phyloP scores from a whole-genome alignment of 2,113 vertebrate species.

The Aldabrachelys gigantea region DNA sequence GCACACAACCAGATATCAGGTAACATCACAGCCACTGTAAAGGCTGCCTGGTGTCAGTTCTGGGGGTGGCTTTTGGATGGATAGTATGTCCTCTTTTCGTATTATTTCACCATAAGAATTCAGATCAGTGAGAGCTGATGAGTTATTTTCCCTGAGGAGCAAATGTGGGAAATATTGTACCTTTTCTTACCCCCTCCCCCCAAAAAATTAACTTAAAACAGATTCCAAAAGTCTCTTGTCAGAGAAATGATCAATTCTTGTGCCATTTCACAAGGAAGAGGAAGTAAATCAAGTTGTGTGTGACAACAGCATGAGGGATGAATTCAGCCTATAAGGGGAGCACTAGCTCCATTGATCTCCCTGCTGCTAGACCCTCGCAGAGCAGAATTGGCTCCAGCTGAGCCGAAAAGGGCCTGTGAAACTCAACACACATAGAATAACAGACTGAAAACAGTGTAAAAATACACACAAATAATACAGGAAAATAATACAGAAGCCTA shows the following conservation, averaged over 20 bases:
- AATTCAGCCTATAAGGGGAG: slow-evolving; percentile 9
- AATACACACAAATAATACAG: not conserved
- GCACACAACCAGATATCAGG: not conserved
- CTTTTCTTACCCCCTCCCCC: not conserved
- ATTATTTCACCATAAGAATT: not conserved
- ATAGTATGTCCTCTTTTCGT: not conserved
- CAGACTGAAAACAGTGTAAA: not conserved
- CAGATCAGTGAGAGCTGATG: not conserved
- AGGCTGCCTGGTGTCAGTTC: not conserved
- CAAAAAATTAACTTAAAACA: not conserved
- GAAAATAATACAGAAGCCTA: not conserved
- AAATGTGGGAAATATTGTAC: accelerated
- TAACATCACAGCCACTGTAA: not conserved
- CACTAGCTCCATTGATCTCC: not conserved
- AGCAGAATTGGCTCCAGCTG: not conserved
- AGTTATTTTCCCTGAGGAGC: not conserved
- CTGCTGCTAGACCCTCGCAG: not conserved
- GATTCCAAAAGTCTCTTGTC: not conserved
- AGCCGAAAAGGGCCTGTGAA: not conserved
- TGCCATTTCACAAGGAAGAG: not conserved
- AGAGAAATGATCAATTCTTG: not conserved
- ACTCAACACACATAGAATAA: not conserved
- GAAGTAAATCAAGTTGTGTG: not conserved
- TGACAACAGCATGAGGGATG: not conserved
- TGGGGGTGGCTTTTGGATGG: not conserved